Percentiles rank a stretch among this genome's conserved stretches.
Conservation (phyloP, 2,113 vertebrate genomes). For the Gasterosteus nipponicus region DNA sequence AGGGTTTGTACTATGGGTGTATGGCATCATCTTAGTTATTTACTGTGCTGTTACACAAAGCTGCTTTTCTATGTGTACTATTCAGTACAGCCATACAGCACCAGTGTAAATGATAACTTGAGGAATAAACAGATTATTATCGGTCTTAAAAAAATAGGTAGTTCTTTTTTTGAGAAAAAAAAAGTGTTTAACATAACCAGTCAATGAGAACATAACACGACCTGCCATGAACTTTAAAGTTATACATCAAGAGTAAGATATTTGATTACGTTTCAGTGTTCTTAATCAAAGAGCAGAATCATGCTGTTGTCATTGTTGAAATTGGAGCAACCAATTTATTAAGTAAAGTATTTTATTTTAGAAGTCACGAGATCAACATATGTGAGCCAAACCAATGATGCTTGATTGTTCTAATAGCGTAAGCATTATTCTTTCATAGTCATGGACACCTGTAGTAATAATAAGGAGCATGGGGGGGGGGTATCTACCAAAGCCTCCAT, state of each 20-base stretch:
- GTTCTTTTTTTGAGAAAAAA: neutral
- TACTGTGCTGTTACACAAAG: neutral
- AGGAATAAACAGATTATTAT: neutral
- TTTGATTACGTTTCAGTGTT: neutral
- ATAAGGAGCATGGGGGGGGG: no score
- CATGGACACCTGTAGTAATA: no score
- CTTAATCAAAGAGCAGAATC: constrained; percentile 4
- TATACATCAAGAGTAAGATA: neutral
- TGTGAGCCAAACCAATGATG: neutral
- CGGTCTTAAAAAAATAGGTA: neutral
- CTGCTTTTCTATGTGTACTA: no score
- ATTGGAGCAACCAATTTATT: neutral
- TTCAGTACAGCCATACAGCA: neutral
- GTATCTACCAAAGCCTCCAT: no score
- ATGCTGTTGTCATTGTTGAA: constrained; percentile 10
- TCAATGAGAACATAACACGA: neutral
- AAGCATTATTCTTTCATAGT: neutral
- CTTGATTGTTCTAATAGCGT: neutral
- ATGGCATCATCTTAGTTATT: constrained; percentile 7
- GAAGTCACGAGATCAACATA: neutral
- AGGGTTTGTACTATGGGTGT: neutral
- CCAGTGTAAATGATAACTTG: neutral
- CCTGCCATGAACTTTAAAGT: neutral
- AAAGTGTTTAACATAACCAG: neutral
- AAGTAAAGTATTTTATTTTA: no score